phyloP scores from a whole-genome alignment of 2,113 vertebrate species.

The Struthidea cinerea region DNA sequence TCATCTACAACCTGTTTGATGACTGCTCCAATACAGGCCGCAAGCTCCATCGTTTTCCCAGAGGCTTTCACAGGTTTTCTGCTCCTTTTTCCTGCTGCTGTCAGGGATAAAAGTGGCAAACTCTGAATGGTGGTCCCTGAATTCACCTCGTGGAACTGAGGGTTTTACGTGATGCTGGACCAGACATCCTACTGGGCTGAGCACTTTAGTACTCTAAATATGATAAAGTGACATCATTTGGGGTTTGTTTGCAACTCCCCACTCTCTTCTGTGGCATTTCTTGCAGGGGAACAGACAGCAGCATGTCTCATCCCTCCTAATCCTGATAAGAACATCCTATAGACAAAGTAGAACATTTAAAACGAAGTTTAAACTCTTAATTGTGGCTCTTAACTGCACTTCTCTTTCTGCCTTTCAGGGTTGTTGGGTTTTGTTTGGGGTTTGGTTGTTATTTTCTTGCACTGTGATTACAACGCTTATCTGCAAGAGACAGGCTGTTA shows the following conservation, averaged over 20 bases:
- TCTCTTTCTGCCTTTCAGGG: background rate
- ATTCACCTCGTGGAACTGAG: background rate
- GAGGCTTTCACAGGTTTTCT: background rate
- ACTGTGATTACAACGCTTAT: constrained; percentile 18
- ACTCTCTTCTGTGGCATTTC: background rate
- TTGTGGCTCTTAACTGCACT: background rate
- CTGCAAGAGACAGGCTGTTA: constrained; percentile 33
- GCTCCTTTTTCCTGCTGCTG: background rate
- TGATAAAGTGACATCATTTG: background rate
- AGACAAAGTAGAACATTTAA: background rate
- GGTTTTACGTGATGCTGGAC: background rate
- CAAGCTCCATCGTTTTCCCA: background rate
- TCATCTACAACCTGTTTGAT: background rate
- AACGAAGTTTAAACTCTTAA: background rate
- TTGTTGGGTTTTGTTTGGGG: background rate
- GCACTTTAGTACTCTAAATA: background rate
- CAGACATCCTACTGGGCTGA: background rate
- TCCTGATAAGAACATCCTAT: background rate
- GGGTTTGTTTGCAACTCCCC: background rate
- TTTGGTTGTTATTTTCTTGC: background rate
- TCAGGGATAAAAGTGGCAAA: background rate
- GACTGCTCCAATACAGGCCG: background rate
- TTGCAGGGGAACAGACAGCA: background rate
- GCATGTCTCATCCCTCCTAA: background rate
- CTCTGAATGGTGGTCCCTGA: background rate